Evolutionary conservation across 2,113 vertebrate species (phyloP), one percentile per base, ranked within the genome.

Genomic region (Progne subis): DNA sequence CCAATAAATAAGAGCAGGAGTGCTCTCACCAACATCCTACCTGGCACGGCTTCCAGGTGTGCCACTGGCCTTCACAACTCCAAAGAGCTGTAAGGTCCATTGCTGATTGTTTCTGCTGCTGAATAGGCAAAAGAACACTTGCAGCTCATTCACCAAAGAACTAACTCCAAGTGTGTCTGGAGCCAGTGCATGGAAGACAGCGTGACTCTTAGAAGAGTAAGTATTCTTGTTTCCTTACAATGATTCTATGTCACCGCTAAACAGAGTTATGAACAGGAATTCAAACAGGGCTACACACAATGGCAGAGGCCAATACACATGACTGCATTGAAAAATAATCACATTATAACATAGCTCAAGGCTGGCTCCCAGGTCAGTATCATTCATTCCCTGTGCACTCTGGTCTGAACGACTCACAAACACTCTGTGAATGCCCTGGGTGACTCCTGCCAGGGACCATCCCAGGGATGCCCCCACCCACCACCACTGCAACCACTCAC

Each of bases 321-420:
- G 6, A 46, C 23, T 39, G n/a, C 13, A 18, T 0, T 41, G 78
- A 44, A 29, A 76, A 68, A 29, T 14, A 20, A 55, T 14, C 19
- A 55, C 1, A 17, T 61, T 41, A 39, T 8, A 63, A 1, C 5
- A 19, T 0, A 47, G n/a, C n/a, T 80, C 18, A 44, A 19, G 28
- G 41, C 14, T 46, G 46, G 34, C 8, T 86, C 11, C 32, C 56
- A 12, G 34, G 12, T 52, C 77, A 67, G 23, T 5, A 19, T 19
- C 0, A 0, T 1, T 19, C 0, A 0, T 1, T 59, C 39, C 25
- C 53, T 24, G 19, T 0, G 5, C 1, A 3, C 31, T 49, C 46
- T 5, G 12, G 12, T 46, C 23, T 43, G 69, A 50, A 32, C 2
- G 0, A 8, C 67, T 37, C 6, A 8, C 43, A 74, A 41, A 34